phyloP scores from a whole-genome alignment of 2,797 vertebrate species.

The Ctenosaura bakeri region DNA sequence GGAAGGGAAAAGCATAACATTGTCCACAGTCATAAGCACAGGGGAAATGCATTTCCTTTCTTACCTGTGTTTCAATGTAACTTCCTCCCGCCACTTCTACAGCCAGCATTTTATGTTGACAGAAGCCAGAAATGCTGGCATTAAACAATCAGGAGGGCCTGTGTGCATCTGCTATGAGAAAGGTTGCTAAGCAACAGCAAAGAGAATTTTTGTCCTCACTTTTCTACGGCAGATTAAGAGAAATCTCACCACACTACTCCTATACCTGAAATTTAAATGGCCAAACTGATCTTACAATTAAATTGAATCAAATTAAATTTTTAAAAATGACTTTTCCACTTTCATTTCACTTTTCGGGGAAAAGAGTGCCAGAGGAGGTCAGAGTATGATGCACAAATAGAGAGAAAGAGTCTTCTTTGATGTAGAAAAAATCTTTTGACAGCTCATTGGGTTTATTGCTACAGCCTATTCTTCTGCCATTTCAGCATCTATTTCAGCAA shows the following conservation, averaged over 20 bases:
- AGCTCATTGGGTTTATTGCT: conserved; percentile 81
- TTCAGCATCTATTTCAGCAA: conserved; percentile 76
- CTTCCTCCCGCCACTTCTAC: conserved; percentile 45
- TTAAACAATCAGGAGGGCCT: conserved; percentile 75
- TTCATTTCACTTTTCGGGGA: conserved; percentile 38
- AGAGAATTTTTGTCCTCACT: conserved; percentile 78
- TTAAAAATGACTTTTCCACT: conserved; percentile 3
- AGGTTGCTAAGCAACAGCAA: conserved; percentile 86
- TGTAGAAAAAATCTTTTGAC: conserved; percentile 78
- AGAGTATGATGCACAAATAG: conserved; percentile 64
- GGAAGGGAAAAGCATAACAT: background rate
- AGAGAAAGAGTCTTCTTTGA: conserved; percentile 71
- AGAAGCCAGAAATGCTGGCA: conserved; percentile 63
- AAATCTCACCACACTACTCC: conserved; percentile 68
- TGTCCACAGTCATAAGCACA: conserved; percentile 28
- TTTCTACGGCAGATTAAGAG: conserved; percentile 77
- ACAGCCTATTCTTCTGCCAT: conserved; percentile 76
- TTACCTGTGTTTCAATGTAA: conserved; percentile 53
- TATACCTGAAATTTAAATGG: conserved; percentile 70
- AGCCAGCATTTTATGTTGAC: conserved; percentile 59
- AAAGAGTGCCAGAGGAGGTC: conserved; percentile 63
- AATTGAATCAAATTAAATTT: conserved; percentile 10
- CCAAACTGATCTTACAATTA: conserved; percentile 40
- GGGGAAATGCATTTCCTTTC: conserved; percentile 13
- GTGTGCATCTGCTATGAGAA: conserved; percentile 72